phyloP scores from a whole-genome alignment of 37 sponge, comb jelly and placozoan genomes.

The Tethya wilhelma region DNA sequence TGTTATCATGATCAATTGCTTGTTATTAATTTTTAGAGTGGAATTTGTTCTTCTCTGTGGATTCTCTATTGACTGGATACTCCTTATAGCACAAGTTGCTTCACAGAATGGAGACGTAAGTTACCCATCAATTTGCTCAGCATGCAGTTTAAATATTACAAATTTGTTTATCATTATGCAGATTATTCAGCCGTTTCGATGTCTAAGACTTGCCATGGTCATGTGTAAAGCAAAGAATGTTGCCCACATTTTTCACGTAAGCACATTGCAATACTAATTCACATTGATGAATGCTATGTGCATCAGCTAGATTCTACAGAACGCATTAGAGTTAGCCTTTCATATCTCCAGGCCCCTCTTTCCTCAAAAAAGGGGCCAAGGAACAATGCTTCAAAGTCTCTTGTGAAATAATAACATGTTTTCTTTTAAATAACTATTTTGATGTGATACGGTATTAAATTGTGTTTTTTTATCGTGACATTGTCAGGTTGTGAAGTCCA shows the following conservation, averaged over 20 bases:
- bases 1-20: not conserved
- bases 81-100: conserved; percentile 23
- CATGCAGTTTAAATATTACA: not conserved
- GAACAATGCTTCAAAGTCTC: too few species aligned
- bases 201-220: conserved; percentile 48
- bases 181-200: conserved; percentile 63
- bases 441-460: not conserved
- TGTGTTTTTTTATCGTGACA: not conserved
- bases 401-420: not conserved
- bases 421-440: not conserved
- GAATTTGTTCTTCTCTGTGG: conserved; percentile 2
- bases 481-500: conserved; percentile 47
- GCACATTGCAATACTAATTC: not conserved
- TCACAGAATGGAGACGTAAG: not conserved
- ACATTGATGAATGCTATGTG: not conserved
- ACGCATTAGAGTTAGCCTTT: too few species aligned
- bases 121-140: not conserved
- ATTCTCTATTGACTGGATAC: conserved; percentile 59
- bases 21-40: not conserved
- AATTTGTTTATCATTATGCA: not conserved
- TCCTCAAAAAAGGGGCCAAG: too few species aligned
- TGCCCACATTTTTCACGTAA: conserved; percentile 55
- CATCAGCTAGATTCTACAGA: too few species aligned
- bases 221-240: conserved; percentile 70
- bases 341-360: too few species aligned